phyloP scores from a whole-genome alignment of 2,113 vertebrate species.

The Elephantulus edwardii region DNA sequence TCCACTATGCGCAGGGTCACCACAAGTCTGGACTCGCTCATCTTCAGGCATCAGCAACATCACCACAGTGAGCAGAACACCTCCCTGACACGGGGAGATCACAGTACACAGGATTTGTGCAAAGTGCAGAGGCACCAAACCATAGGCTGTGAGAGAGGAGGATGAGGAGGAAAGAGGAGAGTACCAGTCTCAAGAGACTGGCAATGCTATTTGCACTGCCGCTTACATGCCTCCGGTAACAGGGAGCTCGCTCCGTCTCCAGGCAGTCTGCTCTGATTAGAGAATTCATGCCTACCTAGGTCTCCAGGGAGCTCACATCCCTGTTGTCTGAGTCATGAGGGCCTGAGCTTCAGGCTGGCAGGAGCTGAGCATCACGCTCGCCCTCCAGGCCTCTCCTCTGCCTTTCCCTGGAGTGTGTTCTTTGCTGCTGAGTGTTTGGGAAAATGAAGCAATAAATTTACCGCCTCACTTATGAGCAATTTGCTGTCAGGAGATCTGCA shows the following conservation, averaged over 20 bases:
- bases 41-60: not conserved
- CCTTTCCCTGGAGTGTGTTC: not conserved
- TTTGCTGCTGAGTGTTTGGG: slow-evolving; percentile 46
- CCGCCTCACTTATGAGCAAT: slow-evolving; percentile 70
- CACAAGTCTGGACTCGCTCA: not conserved
- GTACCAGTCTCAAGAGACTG: not conserved
- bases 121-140: not conserved
- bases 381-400: slow-evolving; percentile 28
- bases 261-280: not conserved
- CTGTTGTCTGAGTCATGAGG: not conserved
- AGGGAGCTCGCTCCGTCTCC: not conserved
- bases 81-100: not conserved
- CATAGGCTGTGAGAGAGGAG: not conserved
- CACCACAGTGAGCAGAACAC: not conserved
- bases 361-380: accelerated
- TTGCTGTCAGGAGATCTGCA: slow-evolving; percentile 53
- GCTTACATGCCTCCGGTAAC: not conserved
- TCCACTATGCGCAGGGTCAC: not conserved
- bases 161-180: not conserved
- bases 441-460: slow-evolving; percentile 50
- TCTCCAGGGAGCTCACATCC: not conserved
- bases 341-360: not conserved
- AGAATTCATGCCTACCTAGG: not conserved
- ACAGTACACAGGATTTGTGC: too few species aligned
- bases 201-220: not conserved